Percentiles rank a stretch among this genome's conserved stretches.
phyloP scores from a whole-genome alignment of 2,113 vertebrate species.

The Sylvicapra grimmia region DNA sequence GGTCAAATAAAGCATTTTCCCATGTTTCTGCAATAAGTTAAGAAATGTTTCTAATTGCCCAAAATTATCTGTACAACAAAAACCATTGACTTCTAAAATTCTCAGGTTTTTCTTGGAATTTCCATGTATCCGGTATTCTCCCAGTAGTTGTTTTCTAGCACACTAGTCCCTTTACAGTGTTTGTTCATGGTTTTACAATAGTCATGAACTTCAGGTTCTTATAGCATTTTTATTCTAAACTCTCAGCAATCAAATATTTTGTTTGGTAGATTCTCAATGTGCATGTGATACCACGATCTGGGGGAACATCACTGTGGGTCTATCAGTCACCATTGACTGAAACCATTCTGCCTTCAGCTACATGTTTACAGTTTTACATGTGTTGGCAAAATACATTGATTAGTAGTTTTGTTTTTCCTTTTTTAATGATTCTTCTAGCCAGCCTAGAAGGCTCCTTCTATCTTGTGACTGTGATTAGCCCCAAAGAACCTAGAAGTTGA shows the following conservation, averaged over 20 bases:
- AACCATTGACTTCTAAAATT: background rate
- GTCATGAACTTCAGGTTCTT: background rate
- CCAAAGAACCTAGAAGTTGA: background rate
- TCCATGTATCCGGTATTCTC: background rate
- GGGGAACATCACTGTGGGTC: too few relatives aligned
- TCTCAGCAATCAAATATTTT: background rate
- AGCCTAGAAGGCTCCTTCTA: background rate
- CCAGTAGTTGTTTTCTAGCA: background rate
- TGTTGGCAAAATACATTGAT: background rate
- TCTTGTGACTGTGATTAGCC: background rate
- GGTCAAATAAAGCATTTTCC: background rate
- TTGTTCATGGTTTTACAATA: background rate
- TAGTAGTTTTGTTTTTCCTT: background rate
- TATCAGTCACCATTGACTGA: background rate
- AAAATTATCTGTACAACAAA: background rate
- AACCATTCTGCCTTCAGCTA: background rate
- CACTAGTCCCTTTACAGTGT: background rate
- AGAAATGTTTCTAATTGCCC: background rate
- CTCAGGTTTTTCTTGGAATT: background rate
- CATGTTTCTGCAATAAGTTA: background rate
- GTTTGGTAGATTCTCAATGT: background rate
- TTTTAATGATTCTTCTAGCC: background rate
- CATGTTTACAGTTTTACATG: background rate
- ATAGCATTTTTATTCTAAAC: background rate
- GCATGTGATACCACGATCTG: fast-evolving